Evolutionary conservation across 2,113 vertebrate genomes (phyloP), one percentile per base, ranked within the genome.

Genomic region (Corythornis madagascariensis): DNA sequence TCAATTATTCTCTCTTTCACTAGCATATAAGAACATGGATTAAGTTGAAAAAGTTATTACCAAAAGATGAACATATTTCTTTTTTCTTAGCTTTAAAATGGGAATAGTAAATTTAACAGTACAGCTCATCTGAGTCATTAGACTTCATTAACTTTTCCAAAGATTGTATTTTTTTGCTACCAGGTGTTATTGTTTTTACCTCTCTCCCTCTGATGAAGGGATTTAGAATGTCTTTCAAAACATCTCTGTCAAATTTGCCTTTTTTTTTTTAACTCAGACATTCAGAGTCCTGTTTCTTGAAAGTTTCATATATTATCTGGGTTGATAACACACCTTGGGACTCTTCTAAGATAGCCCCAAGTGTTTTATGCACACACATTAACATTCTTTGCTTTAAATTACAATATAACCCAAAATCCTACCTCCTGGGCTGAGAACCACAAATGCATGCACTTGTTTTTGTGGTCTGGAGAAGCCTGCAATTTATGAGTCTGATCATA

Each of bases 121-220:
- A 35, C 26, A 60, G 70, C n/a, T 93, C 84, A 79, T 22, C 52
- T 71, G 47, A 91, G 63, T 92, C 86, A 94, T 96, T 92, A 95
- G 59, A 38, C 26, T 89, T 93, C 92, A 86, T 92, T 95, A 86
- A 82, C 73, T 93, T 93, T 90, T 87, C 33, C 61, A 82, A 9
- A 84, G 81, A 87, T 70, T 76, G 40, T 76, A 55, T 83, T 86
- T 90, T 89, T 90, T 69, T 90, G 86, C 59, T 87, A 55, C 50
- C 0, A 1, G 78, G 19, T 69, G 28, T 84, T 92, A 89, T 89
- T 94, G 92, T 89, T 90, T 94, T 89, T 87, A 66, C 86, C 77
- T 85, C 18, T 90, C 9, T 70, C 38, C 13, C 26, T 57, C 29
- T 94, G 74, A 90, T 85, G 77, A 93, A 89, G 64, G 74, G n/a